Conservation (phyloP, 2,113 vertebrate genomes). For the Procavia capensis region DNA sequence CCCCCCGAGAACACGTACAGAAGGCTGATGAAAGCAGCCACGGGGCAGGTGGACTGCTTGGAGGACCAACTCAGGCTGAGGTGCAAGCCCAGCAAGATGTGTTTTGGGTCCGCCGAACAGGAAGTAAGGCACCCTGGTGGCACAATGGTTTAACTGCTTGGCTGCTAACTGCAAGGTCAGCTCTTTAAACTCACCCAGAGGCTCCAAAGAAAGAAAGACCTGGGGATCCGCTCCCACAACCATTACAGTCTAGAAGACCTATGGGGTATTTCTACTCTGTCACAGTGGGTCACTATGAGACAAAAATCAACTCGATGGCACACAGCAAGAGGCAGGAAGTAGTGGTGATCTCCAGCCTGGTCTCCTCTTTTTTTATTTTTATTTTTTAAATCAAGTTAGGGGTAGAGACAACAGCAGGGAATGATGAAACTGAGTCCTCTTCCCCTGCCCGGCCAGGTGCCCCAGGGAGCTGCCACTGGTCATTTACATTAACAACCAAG, state of each 20-base stretch:
- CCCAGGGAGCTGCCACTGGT: slow-evolving; percentile 72
- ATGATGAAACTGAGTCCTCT: not conserved
- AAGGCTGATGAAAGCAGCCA: not conserved
- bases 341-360: not conserved
- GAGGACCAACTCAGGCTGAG: not conserved
- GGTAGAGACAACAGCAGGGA: not conserved
- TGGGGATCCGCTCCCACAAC: too few species aligned
- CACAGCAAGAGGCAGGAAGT: not conserved
- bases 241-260: not conserved
- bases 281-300: not conserved
- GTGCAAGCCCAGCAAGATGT: not conserved
- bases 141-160: too few species aligned
- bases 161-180: not conserved
- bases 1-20: not conserved
- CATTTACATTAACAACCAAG: slow-evolving; percentile 77
- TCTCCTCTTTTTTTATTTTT: not conserved
- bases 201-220: not conserved
- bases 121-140: not conserved
- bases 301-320: not conserved
- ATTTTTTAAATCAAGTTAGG: not conserved
- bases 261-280: not conserved
- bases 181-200: not conserved
- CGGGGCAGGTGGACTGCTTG: not conserved
- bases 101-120: not conserved
- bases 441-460: slow-evolving; percentile 12